Conservation (phyloP, 2,113 vertebrate genomes). For the Pao palembangensis region DNA sequence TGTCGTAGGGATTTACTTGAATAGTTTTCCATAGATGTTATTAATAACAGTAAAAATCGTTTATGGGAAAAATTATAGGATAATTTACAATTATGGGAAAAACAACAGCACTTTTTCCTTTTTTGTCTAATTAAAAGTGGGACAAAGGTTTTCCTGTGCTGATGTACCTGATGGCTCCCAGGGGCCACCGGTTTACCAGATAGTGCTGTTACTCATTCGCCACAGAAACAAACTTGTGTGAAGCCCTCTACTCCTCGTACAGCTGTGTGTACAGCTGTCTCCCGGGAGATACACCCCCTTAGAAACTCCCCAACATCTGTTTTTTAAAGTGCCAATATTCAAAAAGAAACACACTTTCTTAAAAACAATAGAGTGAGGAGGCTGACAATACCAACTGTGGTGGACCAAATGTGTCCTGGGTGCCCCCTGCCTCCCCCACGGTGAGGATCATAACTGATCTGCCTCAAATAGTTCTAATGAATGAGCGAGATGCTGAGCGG, state of each 20-base stretch:
- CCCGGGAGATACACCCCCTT: too few species aligned
- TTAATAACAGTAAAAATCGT: too few species aligned
- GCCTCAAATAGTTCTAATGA: slow-evolving; percentile 67
- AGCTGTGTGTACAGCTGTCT: slow-evolving; percentile 21
- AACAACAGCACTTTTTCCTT: not conserved
- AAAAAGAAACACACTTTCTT: too few species aligned
- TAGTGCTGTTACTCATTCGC: slow-evolving; percentile 68
- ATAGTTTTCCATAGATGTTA: not conserved
- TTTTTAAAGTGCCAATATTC: too few species aligned
- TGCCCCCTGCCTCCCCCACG: slow-evolving; percentile 48
- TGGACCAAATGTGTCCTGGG: slow-evolving; percentile 38
- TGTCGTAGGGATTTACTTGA: not conserved
- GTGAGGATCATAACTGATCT: slow-evolving; percentile 59
- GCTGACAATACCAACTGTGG: not conserved
- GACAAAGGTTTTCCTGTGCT: slow-evolving; percentile 49
- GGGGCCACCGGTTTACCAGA: slow-evolving; percentile 42
- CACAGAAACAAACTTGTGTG: slow-evolving; percentile 39
- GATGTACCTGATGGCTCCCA: slow-evolving; percentile 53
- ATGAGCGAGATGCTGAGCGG: slow-evolving; percentile 50
- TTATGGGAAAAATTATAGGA: too few species aligned
- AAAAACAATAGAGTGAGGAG: too few species aligned
- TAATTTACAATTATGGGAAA: too few species aligned
- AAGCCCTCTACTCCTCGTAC: slow-evolving; percentile 19
- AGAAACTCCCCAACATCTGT: too few species aligned
- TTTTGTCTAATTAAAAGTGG: slow-evolving; percentile 32